Evolutionary conservation across 2,113 vertebrate genomes (phyloP).

Genomic region (Pristiophorus japonicus): DNA sequence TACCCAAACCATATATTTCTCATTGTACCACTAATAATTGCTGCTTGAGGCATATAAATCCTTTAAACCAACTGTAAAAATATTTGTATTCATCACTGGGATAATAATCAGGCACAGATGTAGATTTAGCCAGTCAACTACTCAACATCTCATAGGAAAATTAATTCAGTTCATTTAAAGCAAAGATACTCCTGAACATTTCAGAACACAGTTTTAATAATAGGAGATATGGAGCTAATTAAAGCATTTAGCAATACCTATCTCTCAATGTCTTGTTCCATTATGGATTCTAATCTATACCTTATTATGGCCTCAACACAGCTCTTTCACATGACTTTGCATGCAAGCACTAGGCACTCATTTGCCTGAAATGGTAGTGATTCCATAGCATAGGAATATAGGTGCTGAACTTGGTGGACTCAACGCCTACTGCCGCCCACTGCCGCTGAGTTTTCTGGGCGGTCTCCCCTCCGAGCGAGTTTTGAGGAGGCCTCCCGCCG

Average conservation of each 20-base stretch:
- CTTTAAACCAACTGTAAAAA: conserved; percentile 32
- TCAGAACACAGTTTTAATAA: conserved; percentile 13
- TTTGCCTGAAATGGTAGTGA: neutral
- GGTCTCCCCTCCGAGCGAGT: no score
- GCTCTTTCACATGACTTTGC: neutral
- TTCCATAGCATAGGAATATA: neutral
- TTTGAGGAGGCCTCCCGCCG: no score
- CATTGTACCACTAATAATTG: neutral
- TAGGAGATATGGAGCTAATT: neutral
- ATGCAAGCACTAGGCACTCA: neutral
- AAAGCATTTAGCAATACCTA: neutral
- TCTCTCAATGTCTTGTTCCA: conserved; percentile 12
- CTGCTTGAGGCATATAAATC: conserved; percentile 30
- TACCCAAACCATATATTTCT: neutral
- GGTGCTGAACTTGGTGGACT: no score
- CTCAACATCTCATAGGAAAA: neutral
- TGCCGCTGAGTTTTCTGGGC: no score
- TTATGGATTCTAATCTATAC: neutral
- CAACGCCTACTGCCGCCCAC: no score
- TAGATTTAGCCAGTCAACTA: conserved; percentile 1
- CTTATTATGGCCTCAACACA: conserved; percentile 7
- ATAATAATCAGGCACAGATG: conserved; percentile 27
- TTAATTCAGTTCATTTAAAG: conserved; percentile 18
- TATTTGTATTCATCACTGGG: conserved; percentile 29
- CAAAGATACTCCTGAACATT: neutral